These are phyloP conservation scores for Limnephilus rhombicus DNA, from an alignment of 2,888 invertebrate genomes.

Conservation along the genomic window DNA sequence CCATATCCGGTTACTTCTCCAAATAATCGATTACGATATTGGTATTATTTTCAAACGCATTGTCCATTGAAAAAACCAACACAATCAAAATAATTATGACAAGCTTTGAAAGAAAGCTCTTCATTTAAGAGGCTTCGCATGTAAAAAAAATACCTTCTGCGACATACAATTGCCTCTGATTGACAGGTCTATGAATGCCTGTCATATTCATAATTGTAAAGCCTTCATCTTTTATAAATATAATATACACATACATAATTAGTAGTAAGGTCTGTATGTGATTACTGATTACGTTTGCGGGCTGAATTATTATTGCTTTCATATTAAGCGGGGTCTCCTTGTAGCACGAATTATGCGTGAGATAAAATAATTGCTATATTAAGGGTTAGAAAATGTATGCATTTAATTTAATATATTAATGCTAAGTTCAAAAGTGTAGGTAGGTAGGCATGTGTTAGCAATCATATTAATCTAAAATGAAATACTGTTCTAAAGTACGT, in stretches of 20 bases:
- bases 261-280: not conserved
- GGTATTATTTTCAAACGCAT: not conserved
- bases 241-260: not conserved
- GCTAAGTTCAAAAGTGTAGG: too few relatives aligned
- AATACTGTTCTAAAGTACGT: too few relatives aligned
- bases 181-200: slow-evolving; percentile 33
- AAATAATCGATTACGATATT: not conserved
- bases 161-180: not conserved
- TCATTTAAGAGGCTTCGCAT: slow-evolving; percentile 22
- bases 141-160: slow-evolving; percentile 15
- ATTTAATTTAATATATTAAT: too few relatives aligned
- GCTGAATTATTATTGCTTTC: not conserved
- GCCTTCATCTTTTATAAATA: not conserved
- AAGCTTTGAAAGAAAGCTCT: slow-evolving; percentile 21
- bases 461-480: too few relatives aligned
- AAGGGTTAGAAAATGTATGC: too few relatives aligned
- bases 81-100: not conserved
- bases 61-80: not conserved
- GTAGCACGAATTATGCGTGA: too few relatives aligned
- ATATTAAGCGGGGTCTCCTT: not conserved
- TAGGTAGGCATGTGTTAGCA: too few relatives aligned
- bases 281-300: slow-evolving; percentile 22
- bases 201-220: slow-evolving; percentile 25
- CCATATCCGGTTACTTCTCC: not conserved
- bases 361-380: too few relatives aligned